A percentile compares a stretch with the other conserved stretches of the same genome.
Evolutionary conservation across 2,797 vertebrate species (phyloP).

Genomic region (Sebastes trivittatus): DNA sequence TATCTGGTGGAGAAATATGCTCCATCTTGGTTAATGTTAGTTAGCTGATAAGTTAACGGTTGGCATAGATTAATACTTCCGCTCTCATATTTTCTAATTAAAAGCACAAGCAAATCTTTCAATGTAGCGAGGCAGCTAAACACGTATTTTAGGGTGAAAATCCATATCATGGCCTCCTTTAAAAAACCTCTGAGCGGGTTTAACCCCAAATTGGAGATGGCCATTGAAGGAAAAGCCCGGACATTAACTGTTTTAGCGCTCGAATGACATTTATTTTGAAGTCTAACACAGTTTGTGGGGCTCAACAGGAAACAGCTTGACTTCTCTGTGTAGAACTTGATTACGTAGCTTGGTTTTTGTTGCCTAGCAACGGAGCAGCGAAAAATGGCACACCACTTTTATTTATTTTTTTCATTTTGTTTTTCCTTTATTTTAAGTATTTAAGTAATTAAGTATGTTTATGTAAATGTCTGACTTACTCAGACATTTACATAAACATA

Average conservation of each 20-base stretch:
- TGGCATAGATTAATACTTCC: not conserved
- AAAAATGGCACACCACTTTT: not conserved
- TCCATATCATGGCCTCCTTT: fast-evolving
- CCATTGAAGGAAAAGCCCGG: fast-evolving
- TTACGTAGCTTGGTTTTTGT: constrained; percentile 13
- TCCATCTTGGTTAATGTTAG: not conserved
- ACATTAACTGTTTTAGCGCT: fast-evolving
- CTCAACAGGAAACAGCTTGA: not conserved
- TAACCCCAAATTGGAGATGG: fast-evolving
- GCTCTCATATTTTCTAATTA: constrained; percentile 45
- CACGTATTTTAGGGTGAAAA: not conserved
- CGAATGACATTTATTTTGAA: constrained; percentile 35
- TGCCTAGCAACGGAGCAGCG: constrained; percentile 55
- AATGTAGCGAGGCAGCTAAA: not conserved
- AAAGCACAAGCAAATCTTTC: not conserved
- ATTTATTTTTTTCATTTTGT: too few species aligned
- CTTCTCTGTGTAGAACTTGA: not conserved
- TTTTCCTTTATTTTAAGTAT: too few species aligned
- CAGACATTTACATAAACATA: too few species aligned
- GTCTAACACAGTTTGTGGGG: fast-evolving
- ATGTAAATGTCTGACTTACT: too few species aligned
- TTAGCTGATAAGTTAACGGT: not conserved
- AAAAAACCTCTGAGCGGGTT: not conserved
- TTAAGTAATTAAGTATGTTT: too few species aligned
- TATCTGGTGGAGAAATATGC: not conserved